A percentile compares a stretch with the other conserved stretches of the same genome.
Evolutionary conservation across 2,797 vertebrate genomes (phyloP).

Genomic region (Notamacropus eugenii): DNA sequence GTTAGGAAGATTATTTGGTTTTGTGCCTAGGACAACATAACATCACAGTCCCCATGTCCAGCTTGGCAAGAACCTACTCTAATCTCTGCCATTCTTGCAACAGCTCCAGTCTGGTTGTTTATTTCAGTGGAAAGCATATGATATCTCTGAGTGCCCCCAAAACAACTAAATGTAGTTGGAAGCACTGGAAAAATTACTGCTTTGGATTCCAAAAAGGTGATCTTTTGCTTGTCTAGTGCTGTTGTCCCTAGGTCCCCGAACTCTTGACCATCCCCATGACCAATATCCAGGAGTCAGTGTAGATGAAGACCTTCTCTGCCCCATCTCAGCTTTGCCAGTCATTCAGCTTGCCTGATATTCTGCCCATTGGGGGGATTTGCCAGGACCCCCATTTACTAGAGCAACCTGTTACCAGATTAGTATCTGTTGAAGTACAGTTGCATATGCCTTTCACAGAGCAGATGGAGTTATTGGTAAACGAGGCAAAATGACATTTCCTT

Average conservation of each 20-base stretch:
- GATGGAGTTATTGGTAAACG: background rate
- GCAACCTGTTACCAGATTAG: background rate
- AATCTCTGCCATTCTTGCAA: background rate
- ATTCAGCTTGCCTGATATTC: background rate
- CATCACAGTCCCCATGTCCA: background rate
- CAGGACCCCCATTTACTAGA: background rate
- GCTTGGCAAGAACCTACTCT: background rate
- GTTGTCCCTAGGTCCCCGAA: background rate
- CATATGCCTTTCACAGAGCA: background rate
- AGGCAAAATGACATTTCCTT: background rate
- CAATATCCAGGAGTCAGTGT: background rate
- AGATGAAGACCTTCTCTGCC: background rate
- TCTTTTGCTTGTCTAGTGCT: background rate
- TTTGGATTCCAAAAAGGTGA: background rate
- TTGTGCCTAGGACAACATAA: background rate
- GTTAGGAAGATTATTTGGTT: background rate
- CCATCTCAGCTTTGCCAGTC: background rate
- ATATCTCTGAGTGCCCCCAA: background rate
- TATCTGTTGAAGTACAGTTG: background rate
- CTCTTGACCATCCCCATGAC: background rate
- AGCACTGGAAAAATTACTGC: background rate
- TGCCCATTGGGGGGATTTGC: background rate
- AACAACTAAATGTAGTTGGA: background rate
- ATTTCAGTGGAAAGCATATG: background rate
- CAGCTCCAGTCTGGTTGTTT: background rate